Percentiles rank a stretch among this genome's conserved stretches.
Conservation (phyloP, 2,113 vertebrate genomes). For the Dipodomys spectabilis region DNA sequence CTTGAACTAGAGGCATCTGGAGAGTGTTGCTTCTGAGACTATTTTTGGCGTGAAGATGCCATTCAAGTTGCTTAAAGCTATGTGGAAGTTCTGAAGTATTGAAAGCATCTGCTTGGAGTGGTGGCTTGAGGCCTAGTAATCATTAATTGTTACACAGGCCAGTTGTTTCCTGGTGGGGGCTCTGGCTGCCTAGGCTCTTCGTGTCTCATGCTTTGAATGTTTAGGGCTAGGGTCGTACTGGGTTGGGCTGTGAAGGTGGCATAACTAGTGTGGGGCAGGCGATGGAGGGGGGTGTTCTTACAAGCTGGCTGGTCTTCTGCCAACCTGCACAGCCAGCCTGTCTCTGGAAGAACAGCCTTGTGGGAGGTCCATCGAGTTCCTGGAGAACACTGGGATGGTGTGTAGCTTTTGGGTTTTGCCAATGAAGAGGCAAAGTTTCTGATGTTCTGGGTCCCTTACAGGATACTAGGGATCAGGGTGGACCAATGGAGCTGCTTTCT, state of each 20-base stretch:
- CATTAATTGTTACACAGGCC: background rate
- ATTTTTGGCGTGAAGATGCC: conserved; percentile 54
- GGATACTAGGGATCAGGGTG: background rate
- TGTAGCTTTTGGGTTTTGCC: background rate
- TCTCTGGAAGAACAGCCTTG: background rate
- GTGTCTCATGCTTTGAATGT: background rate
- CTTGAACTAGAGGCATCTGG: conserved; percentile 46
- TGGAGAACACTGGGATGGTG: background rate
- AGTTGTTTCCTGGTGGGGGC: background rate
- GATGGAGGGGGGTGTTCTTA: background rate
- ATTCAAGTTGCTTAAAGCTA: conserved; percentile 24
- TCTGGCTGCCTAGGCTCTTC: background rate
- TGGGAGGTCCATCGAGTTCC: background rate
- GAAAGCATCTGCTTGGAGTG: background rate
- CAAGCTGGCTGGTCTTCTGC: background rate
- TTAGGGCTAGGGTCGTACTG: background rate
- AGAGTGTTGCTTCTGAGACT: conserved; percentile 39
- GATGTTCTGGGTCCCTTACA: background rate
- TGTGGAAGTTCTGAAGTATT: conserved; percentile 42
- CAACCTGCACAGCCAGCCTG: background rate
- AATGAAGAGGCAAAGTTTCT: background rate
- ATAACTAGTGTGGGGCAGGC: background rate
- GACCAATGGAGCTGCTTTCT: background rate
- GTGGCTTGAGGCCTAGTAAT: background rate
- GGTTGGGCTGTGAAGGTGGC: background rate